Conservation (phyloP, 1,140 invertebrate species). For the Myzus persicae region DNA sequence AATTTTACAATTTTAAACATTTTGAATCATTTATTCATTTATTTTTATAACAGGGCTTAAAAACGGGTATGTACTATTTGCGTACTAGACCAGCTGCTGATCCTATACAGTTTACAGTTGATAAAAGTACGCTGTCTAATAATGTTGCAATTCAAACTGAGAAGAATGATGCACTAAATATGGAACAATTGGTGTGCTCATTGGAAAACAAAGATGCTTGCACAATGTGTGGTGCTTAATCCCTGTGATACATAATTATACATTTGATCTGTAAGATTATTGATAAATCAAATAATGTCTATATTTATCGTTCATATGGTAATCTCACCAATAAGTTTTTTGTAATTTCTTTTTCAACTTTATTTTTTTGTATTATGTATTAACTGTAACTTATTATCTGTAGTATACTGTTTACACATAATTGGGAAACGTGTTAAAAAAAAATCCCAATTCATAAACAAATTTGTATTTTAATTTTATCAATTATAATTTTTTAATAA, state of each 20-base stretch:
- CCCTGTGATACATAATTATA: neutral
- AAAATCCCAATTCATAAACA: neutral
- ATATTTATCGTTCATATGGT: neutral
- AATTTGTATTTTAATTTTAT: constrained; percentile 16
- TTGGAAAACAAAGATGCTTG: constrained; percentile 92
- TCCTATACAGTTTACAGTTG: constrained; percentile 97
- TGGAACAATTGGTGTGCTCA: constrained; percentile 85
- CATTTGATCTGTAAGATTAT: neutral
- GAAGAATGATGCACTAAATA: constrained; percentile 66
- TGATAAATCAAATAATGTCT: neutral
- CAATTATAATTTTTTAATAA: neutral
- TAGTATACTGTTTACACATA: too few species aligned
- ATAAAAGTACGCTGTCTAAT: constrained; percentile 79
- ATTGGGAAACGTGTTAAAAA: neutral
- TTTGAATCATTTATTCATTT: neutral
- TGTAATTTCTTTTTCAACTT: neutral
- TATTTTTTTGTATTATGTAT: neutral
- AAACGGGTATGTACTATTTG: constrained; percentile 99
- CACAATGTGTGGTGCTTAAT: constrained; percentile 73
- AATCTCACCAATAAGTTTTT: neutral
- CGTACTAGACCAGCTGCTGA: constrained; percentile 95
- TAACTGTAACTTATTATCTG: neutral
- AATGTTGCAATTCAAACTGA: constrained; percentile 60
- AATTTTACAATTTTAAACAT: neutral
- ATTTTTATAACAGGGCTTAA: constrained; percentile 76